Percentiles rank a stretch among this genome's conserved stretches.
These are phyloP conservation scores for Oopsacas minuta DNA, from an alignment of 37 sponge, comb jelly and placozoan genomes.

Conservation along the genomic window DNA sequence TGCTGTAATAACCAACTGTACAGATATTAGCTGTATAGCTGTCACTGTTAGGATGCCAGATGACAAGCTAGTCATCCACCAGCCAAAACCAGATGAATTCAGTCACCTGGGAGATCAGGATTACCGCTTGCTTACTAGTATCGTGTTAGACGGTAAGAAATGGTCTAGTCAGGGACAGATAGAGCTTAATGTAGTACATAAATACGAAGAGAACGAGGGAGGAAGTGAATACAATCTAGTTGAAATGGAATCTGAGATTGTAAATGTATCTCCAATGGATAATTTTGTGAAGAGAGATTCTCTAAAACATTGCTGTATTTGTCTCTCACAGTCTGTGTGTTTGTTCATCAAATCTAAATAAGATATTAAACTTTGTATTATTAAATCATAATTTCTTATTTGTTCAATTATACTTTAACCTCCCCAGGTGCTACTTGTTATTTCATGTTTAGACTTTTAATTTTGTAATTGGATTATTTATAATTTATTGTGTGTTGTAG, in stretches of 20 bases:
- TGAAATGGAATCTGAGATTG: slow-evolving; percentile 37
- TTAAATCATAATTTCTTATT: background rate
- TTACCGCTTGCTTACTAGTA: background rate
- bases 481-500: no score
- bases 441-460: no score
- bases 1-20: slow-evolving; percentile 9
- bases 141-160: slow-evolving; percentile 15
- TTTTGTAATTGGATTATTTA: no score
- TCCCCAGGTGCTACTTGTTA: background rate
- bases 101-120: background rate
- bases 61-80: background rate
- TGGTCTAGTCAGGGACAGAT: slow-evolving; percentile 19
- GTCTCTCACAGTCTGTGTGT: background rate
- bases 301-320: background rate
- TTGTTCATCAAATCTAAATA: background rate
- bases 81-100: background rate
- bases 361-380: background rate
- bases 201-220: slow-evolving; percentile 31
- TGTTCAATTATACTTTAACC: background rate
- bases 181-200: background rate
- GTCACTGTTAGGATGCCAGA: background rate
- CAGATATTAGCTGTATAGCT: background rate
- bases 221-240: slow-evolving; percentile 36
- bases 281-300: background rate
- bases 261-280: slow-evolving; percentile 6